Conservation (phyloP, 2,888 invertebrate genomes). For the Mythimna ferrago region DNA sequence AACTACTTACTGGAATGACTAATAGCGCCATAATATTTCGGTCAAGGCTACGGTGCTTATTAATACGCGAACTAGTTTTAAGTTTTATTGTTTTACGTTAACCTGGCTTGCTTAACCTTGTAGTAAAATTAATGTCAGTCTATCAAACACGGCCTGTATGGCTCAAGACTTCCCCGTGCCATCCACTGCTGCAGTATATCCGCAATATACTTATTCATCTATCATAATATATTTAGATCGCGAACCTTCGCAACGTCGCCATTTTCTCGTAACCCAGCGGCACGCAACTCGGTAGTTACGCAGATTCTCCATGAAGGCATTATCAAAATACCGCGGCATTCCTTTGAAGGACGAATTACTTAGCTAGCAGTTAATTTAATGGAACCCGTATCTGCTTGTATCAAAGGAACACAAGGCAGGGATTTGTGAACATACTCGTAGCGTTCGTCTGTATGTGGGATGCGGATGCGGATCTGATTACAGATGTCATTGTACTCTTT, state of each 20-base stretch:
- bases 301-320: constrained; percentile 49
- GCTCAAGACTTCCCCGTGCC: constrained; percentile 4
- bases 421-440: constrained; percentile 17
- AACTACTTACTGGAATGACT: constrained; percentile 17
- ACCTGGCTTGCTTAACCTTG: background rate
- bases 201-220: constrained; percentile 26
- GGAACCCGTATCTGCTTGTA: constrained; percentile 39
- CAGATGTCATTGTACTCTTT: constrained; percentile 25
- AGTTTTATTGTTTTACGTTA: constrained; percentile 20
- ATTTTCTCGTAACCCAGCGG: constrained; percentile 27
- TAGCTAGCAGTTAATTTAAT: constrained; percentile 47
- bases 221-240: constrained; percentile 17
- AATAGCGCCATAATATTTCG: constrained; percentile 8
- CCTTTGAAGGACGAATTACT: constrained; percentile 47
- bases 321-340: constrained; percentile 52
- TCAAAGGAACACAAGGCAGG: constrained; percentile 28
- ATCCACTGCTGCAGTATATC: constrained; percentile 45
- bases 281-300: constrained; percentile 59
- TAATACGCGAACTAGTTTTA: constrained; percentile 11
- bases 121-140: constrained; percentile 4
- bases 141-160: constrained; percentile 5
- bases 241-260: constrained; percentile 19
- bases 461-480: constrained; percentile 22
- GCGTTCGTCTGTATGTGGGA: constrained; percentile 4
- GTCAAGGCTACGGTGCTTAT: constrained; percentile 16